These are phyloP conservation scores for Phrynocephalus forsythii DNA, from an alignment of 2,797 vertebrate species.

Conservation along the genomic window DNA sequence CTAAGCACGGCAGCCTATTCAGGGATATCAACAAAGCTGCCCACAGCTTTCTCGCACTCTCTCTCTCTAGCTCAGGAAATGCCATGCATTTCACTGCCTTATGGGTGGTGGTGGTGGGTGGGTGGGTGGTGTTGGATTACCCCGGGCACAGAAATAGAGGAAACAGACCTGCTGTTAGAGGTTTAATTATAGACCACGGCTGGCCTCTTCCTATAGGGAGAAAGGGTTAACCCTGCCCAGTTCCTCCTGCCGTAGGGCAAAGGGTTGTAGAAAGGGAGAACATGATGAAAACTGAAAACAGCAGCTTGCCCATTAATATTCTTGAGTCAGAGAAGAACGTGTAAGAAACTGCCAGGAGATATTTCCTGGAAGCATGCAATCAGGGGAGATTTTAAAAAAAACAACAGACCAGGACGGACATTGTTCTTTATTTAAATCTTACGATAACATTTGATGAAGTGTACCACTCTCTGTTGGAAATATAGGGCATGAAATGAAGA, in stretches of 20 bases:
- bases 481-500: not conserved
- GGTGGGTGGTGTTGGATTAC: fast-evolving
- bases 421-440: too few species aligned
- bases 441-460: too few species aligned
- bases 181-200: not conserved
- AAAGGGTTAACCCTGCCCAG: not conserved
- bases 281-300: not conserved
- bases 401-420: too few species aligned
- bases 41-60: fast-evolving
- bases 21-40: not conserved
- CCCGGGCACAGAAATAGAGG: fast-evolving
- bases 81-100: not conserved
- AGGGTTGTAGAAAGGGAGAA: not conserved
- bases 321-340: not conserved
- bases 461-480: not conserved
- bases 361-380: not conserved
- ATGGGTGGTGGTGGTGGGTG: too few species aligned
- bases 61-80: not conserved
- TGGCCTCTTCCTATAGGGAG: not conserved
- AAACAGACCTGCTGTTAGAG: not conserved
- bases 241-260: too few species aligned
- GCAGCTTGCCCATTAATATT: not conserved
- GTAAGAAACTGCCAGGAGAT: not conserved
- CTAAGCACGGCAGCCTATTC: not conserved
- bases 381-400: not conserved